Base-by-base conservation (phyloP, 2,113 vertebrate genomes). In the Acanthisitta chloris region DNA sequence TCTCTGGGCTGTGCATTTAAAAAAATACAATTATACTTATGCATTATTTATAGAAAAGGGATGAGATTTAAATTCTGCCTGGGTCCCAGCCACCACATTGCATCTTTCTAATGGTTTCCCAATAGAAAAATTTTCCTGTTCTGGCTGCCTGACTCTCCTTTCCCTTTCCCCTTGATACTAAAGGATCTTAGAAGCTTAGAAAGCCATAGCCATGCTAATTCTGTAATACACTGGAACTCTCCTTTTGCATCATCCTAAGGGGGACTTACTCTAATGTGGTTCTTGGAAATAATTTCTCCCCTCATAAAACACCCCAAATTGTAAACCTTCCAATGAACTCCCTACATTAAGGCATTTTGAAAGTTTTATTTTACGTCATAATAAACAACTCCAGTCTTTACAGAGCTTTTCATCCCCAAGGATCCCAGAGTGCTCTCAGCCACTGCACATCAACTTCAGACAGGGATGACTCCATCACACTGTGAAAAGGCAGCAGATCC, bases 31-130 rank as follows among this genome's bases (percentile, higher is more conserved):
- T 40, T 4, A 38, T 46, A 9, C 5, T 85, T 76, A 54, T 52
- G 45, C 24, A n/a, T 95, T 92, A 91, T 90, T 96, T 92, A 88
- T 66, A 95, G 78, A 70, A 77, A 85, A 92, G 66, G 49, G 54
- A 76, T 57, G 49, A 87, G 29, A 77, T 91, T 89, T 92, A 87
- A 96, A 87, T 69, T 72, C 70, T 87, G 45, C 46, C 70, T 97
- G 81, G 78, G 81, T 86, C 73, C 31, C 77, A 92, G 94, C 86
- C 95, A 94, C 77, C 36, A 46, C 77, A 87, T 77, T 85, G 54
- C 81, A 69, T 88, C 93, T 91, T 87, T 92, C 58, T 85, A 61
- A 45, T 23, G 17, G 78, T 90, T 96, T 95, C 91, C 81, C 66
- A 96, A 85, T 8, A 94, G 52, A 91, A 72, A 79, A 26, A 89